A percentile compares a stretch with the other conserved stretches of the same genome.
Evolutionary conservation across 2,888 invertebrate species (phyloP).

Genomic region (Hecatera dysodea): DNA sequence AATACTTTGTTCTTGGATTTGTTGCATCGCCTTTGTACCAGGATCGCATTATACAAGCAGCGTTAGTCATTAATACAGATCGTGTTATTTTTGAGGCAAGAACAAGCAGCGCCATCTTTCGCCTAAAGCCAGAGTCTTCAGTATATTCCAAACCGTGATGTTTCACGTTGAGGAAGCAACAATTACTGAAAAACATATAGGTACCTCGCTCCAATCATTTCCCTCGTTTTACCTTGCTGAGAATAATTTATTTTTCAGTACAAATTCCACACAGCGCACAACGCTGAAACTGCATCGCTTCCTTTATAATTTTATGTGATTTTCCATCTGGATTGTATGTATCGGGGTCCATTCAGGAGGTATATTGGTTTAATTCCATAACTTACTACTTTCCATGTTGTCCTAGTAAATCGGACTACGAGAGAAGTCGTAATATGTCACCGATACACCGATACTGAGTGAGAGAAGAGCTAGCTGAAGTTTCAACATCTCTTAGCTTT

Average conservation of each 20-base stretch:
- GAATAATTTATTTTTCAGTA: slow-evolving; percentile 2
- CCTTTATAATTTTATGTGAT: slow-evolving; percentile 19
- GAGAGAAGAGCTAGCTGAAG: background rate
- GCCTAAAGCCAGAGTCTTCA: background rate
- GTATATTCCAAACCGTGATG: background rate
- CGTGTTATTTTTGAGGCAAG: background rate
- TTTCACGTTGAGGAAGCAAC: slow-evolving; percentile 2
- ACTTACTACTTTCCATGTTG: slow-evolving; percentile 35
- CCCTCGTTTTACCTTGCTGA: background rate
- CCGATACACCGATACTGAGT: slow-evolving; percentile 17
- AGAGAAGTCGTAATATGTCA: slow-evolving; percentile 59
- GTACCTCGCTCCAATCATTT: background rate
- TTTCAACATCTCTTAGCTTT: slow-evolving; percentile 12
- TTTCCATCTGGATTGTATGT: slow-evolving; percentile 6
- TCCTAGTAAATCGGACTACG: slow-evolving; percentile 65
- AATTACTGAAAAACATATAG: background rate
- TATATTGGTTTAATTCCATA: slow-evolving; percentile 20
- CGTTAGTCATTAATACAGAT: slow-evolving; percentile 8
- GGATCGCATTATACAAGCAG: slow-evolving; percentile 30
- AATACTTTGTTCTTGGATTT: slow-evolving; percentile 40
- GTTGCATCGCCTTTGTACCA: slow-evolving; percentile 46
- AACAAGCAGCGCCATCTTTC: slow-evolving; percentile 29
- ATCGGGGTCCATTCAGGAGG: slow-evolving; percentile 25
- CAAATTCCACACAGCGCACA: background rate
- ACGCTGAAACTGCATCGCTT: background rate